These are phyloP conservation scores for Hoplodrina ambigua DNA, from an alignment of 2,888 invertebrate genomes.

Conservation along the genomic window DNA sequence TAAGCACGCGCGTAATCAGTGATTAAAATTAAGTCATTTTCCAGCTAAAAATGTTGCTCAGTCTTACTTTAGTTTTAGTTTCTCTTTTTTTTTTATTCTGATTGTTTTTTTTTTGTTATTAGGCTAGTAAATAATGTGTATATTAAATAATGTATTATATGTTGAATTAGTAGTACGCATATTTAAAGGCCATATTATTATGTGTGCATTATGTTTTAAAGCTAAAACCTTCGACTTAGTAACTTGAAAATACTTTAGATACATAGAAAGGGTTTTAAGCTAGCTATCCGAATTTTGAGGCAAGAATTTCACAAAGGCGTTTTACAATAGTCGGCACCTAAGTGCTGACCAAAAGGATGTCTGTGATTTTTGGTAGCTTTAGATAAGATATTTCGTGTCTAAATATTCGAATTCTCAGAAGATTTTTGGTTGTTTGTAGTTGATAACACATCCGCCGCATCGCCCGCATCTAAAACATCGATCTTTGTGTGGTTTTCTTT, in stretches of 20 bases:
- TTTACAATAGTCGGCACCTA: slow-evolving; percentile 16
- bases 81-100: no score
- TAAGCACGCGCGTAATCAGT: no score
- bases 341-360: slow-evolving; percentile 34
- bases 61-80: no score
- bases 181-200: no score
- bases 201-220: neutral
- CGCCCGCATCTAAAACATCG: neutral
- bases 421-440: slow-evolving; percentile 12
- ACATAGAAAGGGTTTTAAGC: neutral
- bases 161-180: no score
- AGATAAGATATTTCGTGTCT: slow-evolving; percentile 35
- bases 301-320: slow-evolving; percentile 14
- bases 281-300: neutral
- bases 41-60: no score
- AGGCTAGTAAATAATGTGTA: no score
- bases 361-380: slow-evolving; percentile 39
- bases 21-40: no score
- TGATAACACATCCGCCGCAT: slow-evolving; percentile 11
- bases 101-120: no score
- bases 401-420: slow-evolving; percentile 16
- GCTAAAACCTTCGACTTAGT: neutral
- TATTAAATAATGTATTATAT: no score
- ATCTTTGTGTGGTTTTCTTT: neutral
- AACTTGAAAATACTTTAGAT: neutral